phyloP scores from a whole-genome alignment of 1,140 invertebrate genomes.

The Frieseomelitta varia region DNA sequence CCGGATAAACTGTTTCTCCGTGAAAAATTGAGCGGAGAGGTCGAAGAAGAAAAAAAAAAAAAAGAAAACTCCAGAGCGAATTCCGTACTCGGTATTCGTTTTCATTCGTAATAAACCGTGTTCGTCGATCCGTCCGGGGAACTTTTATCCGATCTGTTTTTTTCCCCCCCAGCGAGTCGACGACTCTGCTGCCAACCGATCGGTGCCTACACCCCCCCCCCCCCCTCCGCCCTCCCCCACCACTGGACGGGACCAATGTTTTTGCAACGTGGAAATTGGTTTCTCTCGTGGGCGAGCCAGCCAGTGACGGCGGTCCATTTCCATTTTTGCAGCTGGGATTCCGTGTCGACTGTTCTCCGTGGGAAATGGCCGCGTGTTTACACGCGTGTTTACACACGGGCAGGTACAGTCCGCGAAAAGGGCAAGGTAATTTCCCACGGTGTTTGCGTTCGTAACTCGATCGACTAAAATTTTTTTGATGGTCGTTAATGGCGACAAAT shows the following conservation, averaged over 20 bases:
- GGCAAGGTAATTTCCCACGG: too few species aligned
- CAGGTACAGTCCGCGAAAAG: background rate
- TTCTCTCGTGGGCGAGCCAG: background rate
- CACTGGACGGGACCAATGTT: background rate
- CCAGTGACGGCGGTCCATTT: background rate
- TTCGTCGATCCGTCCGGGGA: background rate
- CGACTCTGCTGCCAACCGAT: background rate
- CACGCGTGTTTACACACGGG: background rate
- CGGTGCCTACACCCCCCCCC: background rate
- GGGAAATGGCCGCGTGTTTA: background rate
- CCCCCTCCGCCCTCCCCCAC: too few species aligned
- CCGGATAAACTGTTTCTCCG: constrained; percentile 8
- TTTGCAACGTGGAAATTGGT: background rate
- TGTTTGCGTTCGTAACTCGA: too few species aligned
- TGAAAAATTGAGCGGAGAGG: constrained; percentile 4
- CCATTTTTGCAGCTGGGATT: background rate
- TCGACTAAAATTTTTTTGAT: too few species aligned
- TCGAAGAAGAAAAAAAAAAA: background rate
- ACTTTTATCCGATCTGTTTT: background rate
- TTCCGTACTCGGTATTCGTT: background rate
- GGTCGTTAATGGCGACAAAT: too few species aligned
- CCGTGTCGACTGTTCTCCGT: background rate
- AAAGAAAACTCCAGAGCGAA: background rate
- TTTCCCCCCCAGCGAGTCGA: background rate
- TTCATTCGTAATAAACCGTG: background rate